A percentile compares a stretch with the other conserved stretches of the same genome.
These are phyloP conservation scores for Pagetopsis macropterus DNA, from an alignment of 2,797 vertebrate species.

Conservation along the genomic window DNA sequence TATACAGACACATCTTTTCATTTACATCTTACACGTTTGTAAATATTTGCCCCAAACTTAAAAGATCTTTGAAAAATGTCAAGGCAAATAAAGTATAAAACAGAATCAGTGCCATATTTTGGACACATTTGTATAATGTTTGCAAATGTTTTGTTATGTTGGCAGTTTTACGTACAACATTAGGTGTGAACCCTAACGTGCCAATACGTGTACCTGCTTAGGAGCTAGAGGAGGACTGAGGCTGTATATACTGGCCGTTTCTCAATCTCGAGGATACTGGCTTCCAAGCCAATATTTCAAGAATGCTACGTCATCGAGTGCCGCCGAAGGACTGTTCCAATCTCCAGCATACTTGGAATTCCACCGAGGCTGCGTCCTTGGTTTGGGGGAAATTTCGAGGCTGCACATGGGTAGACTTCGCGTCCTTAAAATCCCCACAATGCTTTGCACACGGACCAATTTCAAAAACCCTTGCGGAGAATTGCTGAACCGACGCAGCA, in stretches of 20 bases:
- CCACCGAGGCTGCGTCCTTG: too few species aligned
- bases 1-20: conserved; percentile 34
- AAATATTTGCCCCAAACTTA: conserved; percentile 1
- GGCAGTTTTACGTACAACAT: not conserved
- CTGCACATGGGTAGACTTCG: too few species aligned
- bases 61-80: conserved; percentile 12
- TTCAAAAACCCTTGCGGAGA: too few species aligned
- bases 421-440: too few species aligned
- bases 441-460: too few species aligned
- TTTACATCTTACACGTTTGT: not conserved
- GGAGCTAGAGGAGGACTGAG: not conserved
- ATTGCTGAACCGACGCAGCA: too few species aligned
- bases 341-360: too few species aligned
- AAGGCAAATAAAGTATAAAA: conserved; percentile 1
- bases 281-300: too few species aligned
- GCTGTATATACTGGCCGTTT: not conserved
- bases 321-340: too few species aligned
- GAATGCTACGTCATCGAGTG: too few species aligned
- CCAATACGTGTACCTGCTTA: not conserved
- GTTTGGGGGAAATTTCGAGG: too few species aligned
- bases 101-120: conserved; percentile 4
- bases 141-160: not conserved
- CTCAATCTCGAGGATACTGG: too few species aligned
- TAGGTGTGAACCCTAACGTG: not conserved
- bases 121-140: not conserved